Base-by-base conservation (phyloP, 2,888 invertebrate genomes). In the Campoletis raptor region DNA sequence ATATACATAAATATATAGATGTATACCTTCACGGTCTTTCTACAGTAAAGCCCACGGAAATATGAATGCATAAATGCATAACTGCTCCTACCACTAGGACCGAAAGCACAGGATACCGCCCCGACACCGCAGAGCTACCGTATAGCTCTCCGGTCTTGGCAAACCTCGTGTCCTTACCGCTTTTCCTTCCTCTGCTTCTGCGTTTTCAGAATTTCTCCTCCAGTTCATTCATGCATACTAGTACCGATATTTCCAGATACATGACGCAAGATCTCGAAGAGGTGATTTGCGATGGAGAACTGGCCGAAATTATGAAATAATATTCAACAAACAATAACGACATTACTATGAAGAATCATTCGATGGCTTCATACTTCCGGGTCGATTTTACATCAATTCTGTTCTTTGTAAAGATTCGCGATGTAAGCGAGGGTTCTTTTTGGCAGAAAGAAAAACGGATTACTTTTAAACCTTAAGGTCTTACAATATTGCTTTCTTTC, bases 1-100 rank as follows among this genome's bases (percentile, higher is more conserved):
- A 67, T 52, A 37, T 48, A 61, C 57, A 61, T 12, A 48, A 36
- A 36, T 72, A 48, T 40, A 54, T 42, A 72, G 61, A 24, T 82
- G 18, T 76, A 69, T 18, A 92, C 91, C 90, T 90, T 88, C 87
- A 88, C 76, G 89, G 90, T 89, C 89, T 89, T 87, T 40, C 36
- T 87, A 87, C 90, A 90, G 90, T 88, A 89, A 90, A 91, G 92
- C 92, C 91, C 93, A 90, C 91, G 91, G 92, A 94, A 94, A 94
- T 93, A 93, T 92, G 93, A 94, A 94, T 94, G 94, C 94, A 94
- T 94, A 94, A 94, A 94, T 94, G 94, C 94, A 94, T 94, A 94
- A 93, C 92, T 91, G 92, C 92, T 92, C 92, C 91, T 88, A 85
- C 90, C 89, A 81, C 86, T 54, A 24, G 67, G 64, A 73, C 67